phyloP scores from a whole-genome alignment of 2,797 vertebrate genomes.

The Takifugu rubripes region DNA sequence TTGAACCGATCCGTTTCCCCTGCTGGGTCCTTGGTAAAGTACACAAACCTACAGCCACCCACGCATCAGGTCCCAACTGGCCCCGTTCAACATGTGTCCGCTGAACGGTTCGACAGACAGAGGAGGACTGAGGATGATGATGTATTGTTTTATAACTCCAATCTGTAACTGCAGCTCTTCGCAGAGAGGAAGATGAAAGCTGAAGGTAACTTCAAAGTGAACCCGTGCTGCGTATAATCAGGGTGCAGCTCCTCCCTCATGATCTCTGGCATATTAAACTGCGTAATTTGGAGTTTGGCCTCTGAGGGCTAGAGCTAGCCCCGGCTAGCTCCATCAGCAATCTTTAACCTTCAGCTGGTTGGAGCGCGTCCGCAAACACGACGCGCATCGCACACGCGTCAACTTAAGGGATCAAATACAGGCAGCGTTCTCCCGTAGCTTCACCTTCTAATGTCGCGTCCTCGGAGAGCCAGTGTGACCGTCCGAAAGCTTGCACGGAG shows the following conservation, averaged over 20 bases:
- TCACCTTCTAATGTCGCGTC: conserved; percentile 32
- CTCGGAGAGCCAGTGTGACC: conserved; percentile 18
- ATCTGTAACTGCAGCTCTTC: conserved; percentile 4
- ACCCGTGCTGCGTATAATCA: neutral
- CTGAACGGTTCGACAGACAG: neutral
- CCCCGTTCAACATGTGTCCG: conserved; percentile 11
- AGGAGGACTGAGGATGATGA: neutral
- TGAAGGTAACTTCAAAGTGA: conserved; percentile 34
- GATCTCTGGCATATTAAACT: conserved; percentile 10
- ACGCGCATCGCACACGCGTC: conserved; percentile 24
- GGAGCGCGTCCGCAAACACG: conserved; percentile 47
- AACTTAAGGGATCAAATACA: conserved; percentile 23
- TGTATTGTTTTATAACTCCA: conserved; percentile 32
- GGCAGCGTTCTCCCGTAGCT: conserved; percentile 17
- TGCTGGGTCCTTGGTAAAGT: no score
- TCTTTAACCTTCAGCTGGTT: conserved; percentile 71
- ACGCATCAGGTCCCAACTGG: no score
- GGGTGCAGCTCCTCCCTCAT: no score
- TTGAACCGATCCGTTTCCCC: neutral
- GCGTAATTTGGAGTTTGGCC: conserved; percentile 55
- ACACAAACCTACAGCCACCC: no score
- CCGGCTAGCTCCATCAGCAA: conserved; percentile 61
- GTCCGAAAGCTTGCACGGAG: conserved; percentile 18
- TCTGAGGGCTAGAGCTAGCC: conserved; percentile 61
- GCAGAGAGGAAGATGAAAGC: neutral